Evolutionary conservation across 1,140 invertebrate species (phyloP).

Genomic region (Lithobius niger): DNA sequence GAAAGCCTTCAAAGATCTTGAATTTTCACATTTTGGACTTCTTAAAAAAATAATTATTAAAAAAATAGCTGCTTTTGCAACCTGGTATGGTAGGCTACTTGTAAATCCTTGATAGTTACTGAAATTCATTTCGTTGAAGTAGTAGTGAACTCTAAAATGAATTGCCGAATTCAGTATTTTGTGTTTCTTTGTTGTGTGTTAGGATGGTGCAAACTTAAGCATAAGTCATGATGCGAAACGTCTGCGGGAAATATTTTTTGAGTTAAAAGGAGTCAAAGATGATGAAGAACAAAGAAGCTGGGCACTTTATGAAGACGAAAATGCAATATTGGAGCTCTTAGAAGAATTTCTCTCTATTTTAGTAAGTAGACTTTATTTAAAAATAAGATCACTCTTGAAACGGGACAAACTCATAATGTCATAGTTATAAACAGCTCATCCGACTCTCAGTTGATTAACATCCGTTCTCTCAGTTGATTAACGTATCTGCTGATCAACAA

Average conservation of each 20-base stretch:
- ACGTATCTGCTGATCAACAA: neutral
- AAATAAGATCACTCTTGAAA: constrained; percentile 39
- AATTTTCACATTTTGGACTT: neutral
- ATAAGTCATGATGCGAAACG: constrained; percentile 59
- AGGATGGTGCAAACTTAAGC: constrained; percentile 10
- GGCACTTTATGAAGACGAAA: constrained; percentile 84
- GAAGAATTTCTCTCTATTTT: constrained; percentile 71
- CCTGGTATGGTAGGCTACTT: too few species aligned
- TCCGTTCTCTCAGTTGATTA: too few species aligned
- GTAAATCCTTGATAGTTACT: too few species aligned
- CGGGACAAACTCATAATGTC: too few species aligned
- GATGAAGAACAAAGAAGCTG: constrained; percentile 86
- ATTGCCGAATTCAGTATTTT: neutral
- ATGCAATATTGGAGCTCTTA: constrained; percentile 65
- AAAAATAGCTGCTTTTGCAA: too few species aligned
- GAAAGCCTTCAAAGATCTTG: too few species aligned
- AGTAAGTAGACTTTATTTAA: constrained; percentile 41
- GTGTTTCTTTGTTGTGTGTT: constrained; percentile 19
- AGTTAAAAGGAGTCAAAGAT: constrained; percentile 73
- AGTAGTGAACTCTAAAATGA: constrained; percentile 10
- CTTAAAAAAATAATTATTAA: neutral
- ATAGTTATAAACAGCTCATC: too few species aligned
- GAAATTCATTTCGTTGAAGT: constrained; percentile 2
- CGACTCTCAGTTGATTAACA: too few species aligned
- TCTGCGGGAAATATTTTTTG: constrained; percentile 60